Evolutionary conservation across 2,797 vertebrate genomes (phyloP).

Genomic region (Poeciliopsis gracilis): DNA sequence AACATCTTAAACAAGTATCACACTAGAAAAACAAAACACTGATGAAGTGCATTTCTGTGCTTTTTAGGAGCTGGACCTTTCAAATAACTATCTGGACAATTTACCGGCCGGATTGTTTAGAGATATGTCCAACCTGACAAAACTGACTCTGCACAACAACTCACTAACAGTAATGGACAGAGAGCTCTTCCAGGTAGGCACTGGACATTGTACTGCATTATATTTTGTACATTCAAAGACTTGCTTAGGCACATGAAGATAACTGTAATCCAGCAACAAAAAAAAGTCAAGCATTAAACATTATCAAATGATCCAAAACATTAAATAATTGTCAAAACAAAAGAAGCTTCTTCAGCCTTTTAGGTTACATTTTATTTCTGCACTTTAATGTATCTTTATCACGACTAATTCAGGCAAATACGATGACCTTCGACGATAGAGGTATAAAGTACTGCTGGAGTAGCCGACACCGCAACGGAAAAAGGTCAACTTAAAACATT

Average conservation of each 20-base stretch:
- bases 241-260: background rate
- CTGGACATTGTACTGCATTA: background rate
- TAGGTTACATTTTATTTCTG: background rate
- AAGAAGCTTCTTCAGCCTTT: background rate
- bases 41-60: slow-evolving; percentile 6
- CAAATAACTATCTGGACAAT: slow-evolving; percentile 97
- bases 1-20: background rate
- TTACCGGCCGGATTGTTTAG: slow-evolving; percentile 89
- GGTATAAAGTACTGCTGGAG: background rate
- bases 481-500: background rate
- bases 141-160: slow-evolving; percentile 94
- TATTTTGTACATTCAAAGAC: background rate
- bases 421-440: slow-evolving; percentile 32
- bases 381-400: slow-evolving; percentile 24
- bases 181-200: slow-evolving; percentile 85
- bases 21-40: background rate
- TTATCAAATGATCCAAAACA: background rate
- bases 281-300: background rate
- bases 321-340: background rate
- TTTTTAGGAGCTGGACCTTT: slow-evolving; percentile 87
- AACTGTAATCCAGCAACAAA: background rate
- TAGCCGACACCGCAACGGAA: background rate
- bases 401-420: slow-evolving; percentile 28
- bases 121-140: slow-evolving; percentile 90
- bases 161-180: slow-evolving; percentile 92